Evolutionary conservation across 2,113 vertebrate species (phyloP), one percentile per base, ranked within the genome.

Genomic region (Podarcis muralis): DNA sequence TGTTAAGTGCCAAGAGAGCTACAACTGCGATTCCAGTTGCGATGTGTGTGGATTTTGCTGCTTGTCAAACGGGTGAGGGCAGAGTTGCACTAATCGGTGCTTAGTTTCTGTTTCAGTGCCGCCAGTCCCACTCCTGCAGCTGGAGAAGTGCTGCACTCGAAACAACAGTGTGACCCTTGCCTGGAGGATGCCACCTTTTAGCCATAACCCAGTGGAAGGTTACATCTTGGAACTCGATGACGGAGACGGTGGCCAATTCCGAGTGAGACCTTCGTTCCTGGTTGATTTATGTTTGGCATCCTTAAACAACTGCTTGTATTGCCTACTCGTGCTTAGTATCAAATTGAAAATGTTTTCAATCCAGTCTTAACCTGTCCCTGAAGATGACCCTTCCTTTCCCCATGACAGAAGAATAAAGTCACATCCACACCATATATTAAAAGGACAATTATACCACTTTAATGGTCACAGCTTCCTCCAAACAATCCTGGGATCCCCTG

Each of bases 201-300:
- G 95, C 48, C 95, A 96, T 85, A 97, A 95, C 91, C 97, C 97
- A 0, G 97, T 99, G 3, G 99, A 99, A 15, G 99, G 98, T 86
- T 99, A 99, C 94, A 97, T 99, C 93, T 97, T 99, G 94, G 99
- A 99, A 95, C 97, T 99, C 88, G 99, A 99, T 20, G 99, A 99
- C 6, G 99, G 99, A 87, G 98, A 98, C 4, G 98, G 98, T 5
- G 99, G 99, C 35, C 98, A 98, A 94, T 99, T 99, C 95, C 97
- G 98, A 98, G 99, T 99, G 90, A 95, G 98, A 90, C 87, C 92
- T 92, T 89, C 9, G 89, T 95, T 96, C 90, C 92, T 77, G 75
- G 69, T 93, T 91, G 91, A 2, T 68, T 88, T 83, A 22, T 69
- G 25, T 57, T 53, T 71, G 43, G 25, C 88, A 78, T 93, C 66